Evolutionary conservation across 2,113 vertebrate genomes (phyloP), one percentile per base, ranked within the genome.

Genomic region (Lutjanus erythropterus): DNA sequence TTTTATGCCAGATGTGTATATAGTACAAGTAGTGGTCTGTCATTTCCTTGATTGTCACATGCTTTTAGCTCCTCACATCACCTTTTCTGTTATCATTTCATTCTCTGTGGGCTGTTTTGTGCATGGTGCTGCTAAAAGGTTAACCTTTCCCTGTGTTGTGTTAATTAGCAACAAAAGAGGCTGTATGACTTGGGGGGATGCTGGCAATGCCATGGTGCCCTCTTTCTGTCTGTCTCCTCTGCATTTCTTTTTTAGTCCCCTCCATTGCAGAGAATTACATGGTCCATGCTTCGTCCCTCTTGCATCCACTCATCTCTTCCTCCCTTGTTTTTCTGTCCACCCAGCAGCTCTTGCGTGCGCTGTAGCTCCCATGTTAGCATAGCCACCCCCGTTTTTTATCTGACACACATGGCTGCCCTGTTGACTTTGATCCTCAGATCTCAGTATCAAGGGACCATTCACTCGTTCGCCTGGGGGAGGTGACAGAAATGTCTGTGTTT

Each of bases 401-500:
- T 77, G 77, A 77, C 82, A 84, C 86, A 89, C 87, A 88, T 72
- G 86, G 77, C 67, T 83, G 80, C 84, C 82, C 81, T 81, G 88
- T 86, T 90, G 90, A 89, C 92, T 93, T 91, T 92, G 90, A 93
- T 91, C 89, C 86, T 83, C 62, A 86, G 82, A 92, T 92, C 88
- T 90, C 23, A 46, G 82, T 81, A 91, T 92, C 91, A 91, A 87
- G 86, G 84, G 91, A 87, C 86, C 69, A 23, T 88, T 93, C 82
- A 80, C 80, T 81, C 39, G 42, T 76, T 77, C 31, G 87, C 91
- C 86, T 68, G 53, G 78, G 86, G 81, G 81, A 89, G 79, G 86
- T 90, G 88, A 90, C 88, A 89, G 81, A 88, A 89, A 92, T 83
- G 83, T 90, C 89, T 91, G 75, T 91, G 85, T 92, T 90, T 91